These are phyloP conservation scores for Lordiphosa stackelbergi DNA, from an alignment of 1,140 invertebrate genomes.

Conservation along the genomic window DNA sequence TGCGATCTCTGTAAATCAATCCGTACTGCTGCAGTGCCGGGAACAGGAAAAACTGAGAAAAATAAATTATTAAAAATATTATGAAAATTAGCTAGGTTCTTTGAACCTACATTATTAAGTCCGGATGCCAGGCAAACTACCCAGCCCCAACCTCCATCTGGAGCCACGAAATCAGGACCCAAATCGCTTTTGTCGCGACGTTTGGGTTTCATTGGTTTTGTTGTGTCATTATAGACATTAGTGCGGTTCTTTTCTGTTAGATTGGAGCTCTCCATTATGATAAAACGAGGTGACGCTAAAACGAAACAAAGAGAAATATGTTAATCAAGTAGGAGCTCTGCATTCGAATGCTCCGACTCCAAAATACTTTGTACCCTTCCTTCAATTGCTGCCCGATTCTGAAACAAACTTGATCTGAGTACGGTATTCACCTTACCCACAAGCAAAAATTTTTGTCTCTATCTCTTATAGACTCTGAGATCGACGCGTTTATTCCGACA, in stretches of 20 bases:
- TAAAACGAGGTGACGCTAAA: neutral
- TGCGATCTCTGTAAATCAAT: slow-evolving; percentile 81
- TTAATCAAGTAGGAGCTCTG: too few relatives aligned
- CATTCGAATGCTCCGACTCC: too few relatives aligned
- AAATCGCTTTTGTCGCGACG: slow-evolving; percentile 69
- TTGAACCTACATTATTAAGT: slow-evolving; percentile 55
- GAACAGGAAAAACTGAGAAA: slow-evolving; percentile 80
- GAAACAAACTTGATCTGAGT: too few relatives aligned
- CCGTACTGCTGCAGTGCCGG: slow-evolving; percentile 83
- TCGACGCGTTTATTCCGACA: too few relatives aligned
- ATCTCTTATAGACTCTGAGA: too few relatives aligned
- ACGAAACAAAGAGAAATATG: neutral
- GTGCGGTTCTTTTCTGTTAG: slow-evolving; percentile 61
- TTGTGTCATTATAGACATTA: slow-evolving; percentile 65
- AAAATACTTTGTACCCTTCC: too few relatives aligned
- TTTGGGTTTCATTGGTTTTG: slow-evolving; percentile 65
- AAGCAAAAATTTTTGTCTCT: too few relatives aligned
- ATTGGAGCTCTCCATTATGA: slow-evolving; percentile 50
- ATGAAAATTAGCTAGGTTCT: neutral
- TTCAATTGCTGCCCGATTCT: too few relatives aligned
- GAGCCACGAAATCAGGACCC: slow-evolving; percentile 70
- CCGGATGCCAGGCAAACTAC: slow-evolving; percentile 72
- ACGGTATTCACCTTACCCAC: too few relatives aligned
- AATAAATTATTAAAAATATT: too few relatives aligned
- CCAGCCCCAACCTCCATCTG: slow-evolving; percentile 76